A percentile compares a stretch with the other conserved stretches of the same genome.
phyloP scores from a whole-genome alignment of 2,888 invertebrate genomes.

The Apodemia mormo region DNA sequence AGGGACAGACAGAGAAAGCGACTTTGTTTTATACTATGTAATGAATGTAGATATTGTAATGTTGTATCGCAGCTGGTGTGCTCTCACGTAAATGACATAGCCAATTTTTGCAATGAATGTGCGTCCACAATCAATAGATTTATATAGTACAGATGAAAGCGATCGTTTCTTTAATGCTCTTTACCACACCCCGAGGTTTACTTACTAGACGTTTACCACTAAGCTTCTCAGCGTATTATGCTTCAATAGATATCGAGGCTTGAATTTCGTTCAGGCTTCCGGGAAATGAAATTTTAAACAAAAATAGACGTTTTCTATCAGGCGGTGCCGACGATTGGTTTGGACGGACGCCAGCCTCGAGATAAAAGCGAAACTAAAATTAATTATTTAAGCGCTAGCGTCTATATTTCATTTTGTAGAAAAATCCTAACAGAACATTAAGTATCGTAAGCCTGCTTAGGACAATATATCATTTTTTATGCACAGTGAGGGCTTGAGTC shows the following conservation, averaged over 20 bases:
- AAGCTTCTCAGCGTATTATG: slow-evolving; percentile 3
- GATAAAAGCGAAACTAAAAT: slow-evolving; percentile 20
- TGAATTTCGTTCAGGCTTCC: slow-evolving; percentile 2
- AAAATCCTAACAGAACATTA: slow-evolving; percentile 3
- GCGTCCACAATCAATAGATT: no score
- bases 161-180: not conserved
- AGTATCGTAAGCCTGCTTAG: not conserved
- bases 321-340: slow-evolving; percentile 36
- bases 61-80: no score
- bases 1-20: no score
- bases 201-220: not conserved
- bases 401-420: slow-evolving; percentile 7
- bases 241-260: slow-evolving; percentile 13
- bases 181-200: not conserved
- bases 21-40: no score
- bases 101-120: no score
- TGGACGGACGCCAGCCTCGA: slow-evolving; percentile 29
- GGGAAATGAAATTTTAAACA: slow-evolving; percentile 40
- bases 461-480: slow-evolving; percentile 23
- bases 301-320: slow-evolving; percentile 39
- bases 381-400: slow-evolving; percentile 21
- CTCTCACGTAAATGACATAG: no score
- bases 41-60: no score
- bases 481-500: no score
- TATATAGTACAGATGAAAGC: no score